phyloP scores from a whole-genome alignment of 2,888 invertebrate species.

The Leucania comma region DNA sequence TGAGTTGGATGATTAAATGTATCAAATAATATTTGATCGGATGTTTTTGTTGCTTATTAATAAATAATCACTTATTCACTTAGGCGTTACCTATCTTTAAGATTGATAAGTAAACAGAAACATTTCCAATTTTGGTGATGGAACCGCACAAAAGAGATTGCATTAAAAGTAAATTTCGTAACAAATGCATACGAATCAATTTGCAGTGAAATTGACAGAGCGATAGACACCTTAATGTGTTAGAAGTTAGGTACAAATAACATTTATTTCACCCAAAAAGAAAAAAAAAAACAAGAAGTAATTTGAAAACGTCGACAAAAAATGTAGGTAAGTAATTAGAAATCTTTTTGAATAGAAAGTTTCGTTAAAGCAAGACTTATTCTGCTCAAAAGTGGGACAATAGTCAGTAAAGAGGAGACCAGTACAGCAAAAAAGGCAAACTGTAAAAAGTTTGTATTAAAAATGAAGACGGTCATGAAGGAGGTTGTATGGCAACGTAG shows the following conservation, averaged over 20 bases:
- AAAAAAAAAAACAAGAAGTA: not conserved
- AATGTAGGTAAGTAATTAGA: not conserved
- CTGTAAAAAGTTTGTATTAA: not conserved
- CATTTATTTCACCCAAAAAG: slow-evolving; percentile 1
- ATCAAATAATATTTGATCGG: not conserved
- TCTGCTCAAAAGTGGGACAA: slow-evolving; percentile 3
- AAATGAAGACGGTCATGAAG: not conserved
- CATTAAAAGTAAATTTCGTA: slow-evolving; percentile 24
- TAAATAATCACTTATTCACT: slow-evolving; percentile 6
- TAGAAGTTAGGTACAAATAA: slow-evolving; percentile 10
- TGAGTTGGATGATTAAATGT: not conserved
- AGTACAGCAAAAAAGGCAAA: not conserved
- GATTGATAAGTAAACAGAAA: slow-evolving; percentile 17
- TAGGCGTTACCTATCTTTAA: slow-evolving; percentile 16
- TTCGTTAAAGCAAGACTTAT: not conserved
- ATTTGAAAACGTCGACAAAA: not conserved
- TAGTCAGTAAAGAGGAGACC: not conserved
- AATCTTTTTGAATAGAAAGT: not conserved
- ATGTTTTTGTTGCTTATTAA: not conserved
- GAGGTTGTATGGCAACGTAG: not conserved
- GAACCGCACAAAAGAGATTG: slow-evolving; percentile 4
- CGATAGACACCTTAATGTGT: slow-evolving; percentile 11
- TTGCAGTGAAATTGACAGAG: slow-evolving; percentile 11
- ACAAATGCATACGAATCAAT: slow-evolving; percentile 28
- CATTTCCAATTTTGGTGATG: not conserved